Percentiles rank a stretch among this genome's conserved stretches.
Evolutionary conservation across 2,113 vertebrate species (phyloP).

Genomic region (Pavo muticus): DNA sequence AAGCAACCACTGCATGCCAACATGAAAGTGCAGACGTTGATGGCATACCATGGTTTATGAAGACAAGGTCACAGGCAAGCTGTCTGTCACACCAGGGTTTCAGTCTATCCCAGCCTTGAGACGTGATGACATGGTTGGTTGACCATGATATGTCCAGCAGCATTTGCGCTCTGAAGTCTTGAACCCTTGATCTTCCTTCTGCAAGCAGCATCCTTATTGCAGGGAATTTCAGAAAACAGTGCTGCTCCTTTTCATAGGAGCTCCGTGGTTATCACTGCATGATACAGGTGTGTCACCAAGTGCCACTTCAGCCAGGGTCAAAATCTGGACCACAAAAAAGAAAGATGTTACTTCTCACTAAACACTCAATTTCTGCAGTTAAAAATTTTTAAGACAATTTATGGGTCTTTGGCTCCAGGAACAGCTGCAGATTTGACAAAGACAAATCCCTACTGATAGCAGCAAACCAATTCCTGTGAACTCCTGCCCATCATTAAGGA

Average conservation of each 20-base stretch:
- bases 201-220: background rate
- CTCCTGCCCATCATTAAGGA: background rate
- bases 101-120: fast-evolving
- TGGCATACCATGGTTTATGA: background rate
- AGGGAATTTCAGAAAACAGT: background rate
- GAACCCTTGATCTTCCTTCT: background rate
- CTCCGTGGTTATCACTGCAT: background rate
- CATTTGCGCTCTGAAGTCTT: background rate
- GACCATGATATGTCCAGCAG: background rate
- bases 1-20: background rate
- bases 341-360: background rate
- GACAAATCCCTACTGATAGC: background rate
- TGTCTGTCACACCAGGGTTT: background rate
- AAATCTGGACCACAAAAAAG: background rate
- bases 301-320: background rate
- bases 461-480: background rate
- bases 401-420: background rate
- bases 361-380: background rate
- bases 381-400: background rate
- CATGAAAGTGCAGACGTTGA: background rate
- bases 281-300: background rate
- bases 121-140: fast-evolving
- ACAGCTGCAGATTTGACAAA: background rate
- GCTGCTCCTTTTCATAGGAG: background rate
- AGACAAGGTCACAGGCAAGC: background rate